Evolutionary conservation across 2,888 invertebrate genomes (phyloP).

Genomic region (Seira ritae): DNA sequence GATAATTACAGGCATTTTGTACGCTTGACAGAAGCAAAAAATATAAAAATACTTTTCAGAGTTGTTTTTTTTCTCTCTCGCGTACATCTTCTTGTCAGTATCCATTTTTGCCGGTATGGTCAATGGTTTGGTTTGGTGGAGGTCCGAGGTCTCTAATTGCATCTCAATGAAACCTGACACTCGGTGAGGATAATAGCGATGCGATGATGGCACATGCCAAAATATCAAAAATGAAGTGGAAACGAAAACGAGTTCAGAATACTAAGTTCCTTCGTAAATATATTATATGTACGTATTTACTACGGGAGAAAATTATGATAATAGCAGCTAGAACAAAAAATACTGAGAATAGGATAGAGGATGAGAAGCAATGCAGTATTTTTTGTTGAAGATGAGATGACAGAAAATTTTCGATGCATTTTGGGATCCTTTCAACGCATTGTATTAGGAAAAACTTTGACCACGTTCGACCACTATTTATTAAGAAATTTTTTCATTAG

Average conservation of each 20-base stretch:
- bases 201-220: constrained; percentile 33
- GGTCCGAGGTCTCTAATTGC: constrained; percentile 19
- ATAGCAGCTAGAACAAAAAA: too few relatives aligned
- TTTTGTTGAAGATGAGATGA: too few relatives aligned
- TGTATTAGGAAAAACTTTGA: too few relatives aligned
- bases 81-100: neutral
- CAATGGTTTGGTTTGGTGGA: neutral
- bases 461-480: too few relatives aligned
- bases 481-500: too few relatives aligned
- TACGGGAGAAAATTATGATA: too few relatives aligned
- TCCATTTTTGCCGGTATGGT: neutral
- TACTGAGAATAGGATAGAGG: too few relatives aligned
- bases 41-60: neutral
- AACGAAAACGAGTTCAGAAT: constrained; percentile 25
- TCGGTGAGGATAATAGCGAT: constrained; percentile 7
- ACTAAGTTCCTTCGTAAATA: too few relatives aligned
- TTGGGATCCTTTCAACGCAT: too few relatives aligned
- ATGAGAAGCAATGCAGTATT: too few relatives aligned
- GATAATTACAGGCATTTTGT: neutral
- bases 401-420: too few relatives aligned
- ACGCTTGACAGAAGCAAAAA: neutral
- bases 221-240: constrained; percentile 11
- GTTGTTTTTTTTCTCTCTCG: constrained; percentile 3
- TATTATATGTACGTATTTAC: too few relatives aligned
- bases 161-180: constrained; percentile 17